phyloP scores from a whole-genome alignment of 1,140 invertebrate species.

The Sycobia sp. region DNA sequence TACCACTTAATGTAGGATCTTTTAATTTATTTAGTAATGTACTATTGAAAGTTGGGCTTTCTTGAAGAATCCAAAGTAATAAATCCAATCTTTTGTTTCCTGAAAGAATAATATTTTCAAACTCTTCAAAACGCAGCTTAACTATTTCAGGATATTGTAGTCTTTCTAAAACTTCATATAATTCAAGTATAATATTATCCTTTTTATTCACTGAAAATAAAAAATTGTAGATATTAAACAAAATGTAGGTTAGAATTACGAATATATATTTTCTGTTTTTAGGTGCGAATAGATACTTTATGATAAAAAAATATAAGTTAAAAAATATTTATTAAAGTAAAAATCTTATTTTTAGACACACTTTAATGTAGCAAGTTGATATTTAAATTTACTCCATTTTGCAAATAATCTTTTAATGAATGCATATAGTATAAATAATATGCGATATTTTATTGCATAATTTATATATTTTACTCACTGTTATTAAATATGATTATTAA shows the following conservation, averaged over 20 bases:
- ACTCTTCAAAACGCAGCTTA: constrained; percentile 28
- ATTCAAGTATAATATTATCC: constrained; percentile 21
- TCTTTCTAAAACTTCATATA: constrained; percentile 38
- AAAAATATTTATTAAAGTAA: neutral
- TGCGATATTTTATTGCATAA: too few relatives aligned
- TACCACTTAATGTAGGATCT: neutral
- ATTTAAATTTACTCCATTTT: neutral
- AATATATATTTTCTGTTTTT: too few relatives aligned
- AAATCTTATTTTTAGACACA: neutral
- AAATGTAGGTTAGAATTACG: too few relatives aligned
- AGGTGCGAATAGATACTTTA: too few relatives aligned
- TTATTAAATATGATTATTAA: neutral
- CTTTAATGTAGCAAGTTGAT: neutral
- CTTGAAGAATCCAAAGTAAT: constrained; percentile 36
- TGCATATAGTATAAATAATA: neutral
- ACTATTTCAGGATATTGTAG: constrained; percentile 40
- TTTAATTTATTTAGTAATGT: constrained; percentile 20
- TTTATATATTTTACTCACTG: constrained; percentile 16
- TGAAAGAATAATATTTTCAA: constrained; percentile 30
- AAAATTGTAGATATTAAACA: too few relatives aligned
- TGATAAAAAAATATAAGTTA: too few relatives aligned
- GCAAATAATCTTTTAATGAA: neutral
- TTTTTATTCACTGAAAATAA: constrained; percentile 22
- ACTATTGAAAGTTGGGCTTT: constrained; percentile 21
- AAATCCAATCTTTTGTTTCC: constrained; percentile 34